Conservation (phyloP, 2,113 vertebrate species). For the Argyrosomus japonicus region DNA sequence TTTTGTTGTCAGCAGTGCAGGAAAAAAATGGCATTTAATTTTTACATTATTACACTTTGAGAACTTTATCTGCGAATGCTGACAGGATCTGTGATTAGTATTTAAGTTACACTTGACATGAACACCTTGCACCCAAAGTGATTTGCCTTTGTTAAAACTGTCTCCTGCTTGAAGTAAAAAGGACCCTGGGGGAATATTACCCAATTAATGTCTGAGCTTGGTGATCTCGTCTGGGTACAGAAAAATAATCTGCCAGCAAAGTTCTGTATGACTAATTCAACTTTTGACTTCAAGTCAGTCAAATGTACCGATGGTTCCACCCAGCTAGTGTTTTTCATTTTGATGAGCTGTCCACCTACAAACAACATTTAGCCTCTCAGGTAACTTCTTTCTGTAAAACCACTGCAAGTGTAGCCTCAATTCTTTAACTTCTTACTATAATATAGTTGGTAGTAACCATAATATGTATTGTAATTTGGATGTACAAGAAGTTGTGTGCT, state of each 20-base stretch:
- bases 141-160: slow-evolving; percentile 1
- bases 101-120: neutral
- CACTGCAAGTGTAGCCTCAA: no score
- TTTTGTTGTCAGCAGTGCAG: neutral
- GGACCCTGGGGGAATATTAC: neutral
- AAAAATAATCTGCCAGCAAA: neutral
- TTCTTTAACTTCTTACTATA: no score
- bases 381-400: no score
- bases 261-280: neutral
- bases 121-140: neutral
- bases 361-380: no score
- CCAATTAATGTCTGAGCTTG: neutral
- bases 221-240: neutral
- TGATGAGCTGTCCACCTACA: no score
- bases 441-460: no score
- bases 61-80: neutral
- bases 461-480: no score
- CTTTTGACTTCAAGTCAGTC: neutral
- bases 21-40: neutral
- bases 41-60: neutral
- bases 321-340: no score
- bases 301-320: no score
- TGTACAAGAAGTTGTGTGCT: no score
- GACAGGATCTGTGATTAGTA: neutral
- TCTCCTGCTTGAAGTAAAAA: neutral